These are phyloP conservation scores for Reticulitermes lucifugus DNA, from an alignment of 2,888 invertebrate species.

Conservation along the genomic window DNA sequence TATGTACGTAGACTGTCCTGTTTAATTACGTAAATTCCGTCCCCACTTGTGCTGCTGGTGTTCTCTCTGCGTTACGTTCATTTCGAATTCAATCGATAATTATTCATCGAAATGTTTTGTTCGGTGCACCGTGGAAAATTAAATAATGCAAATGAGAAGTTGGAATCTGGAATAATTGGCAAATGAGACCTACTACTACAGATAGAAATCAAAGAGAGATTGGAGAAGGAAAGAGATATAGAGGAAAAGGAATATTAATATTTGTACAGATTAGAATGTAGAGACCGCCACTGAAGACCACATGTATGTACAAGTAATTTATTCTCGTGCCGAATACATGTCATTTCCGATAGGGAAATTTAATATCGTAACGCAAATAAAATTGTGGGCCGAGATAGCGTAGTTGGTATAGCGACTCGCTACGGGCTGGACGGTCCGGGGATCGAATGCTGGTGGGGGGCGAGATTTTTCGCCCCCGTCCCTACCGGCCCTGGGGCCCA, in stretches of 20 bases:
- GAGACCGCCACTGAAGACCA: not conserved
- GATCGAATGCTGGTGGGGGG: too few species aligned
- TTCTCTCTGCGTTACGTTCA: not conserved
- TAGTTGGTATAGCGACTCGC: too few species aligned
- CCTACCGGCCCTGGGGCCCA: too few species aligned
- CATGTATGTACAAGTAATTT: too few species aligned
- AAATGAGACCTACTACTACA: not conserved
- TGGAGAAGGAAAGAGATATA: not conserved
- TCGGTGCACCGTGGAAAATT: constrained; percentile 38
- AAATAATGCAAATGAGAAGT: constrained; percentile 40
- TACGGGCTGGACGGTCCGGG: too few species aligned
- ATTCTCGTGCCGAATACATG: too few species aligned
- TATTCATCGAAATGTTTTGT: constrained; percentile 29
- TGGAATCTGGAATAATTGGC: constrained; percentile 22
- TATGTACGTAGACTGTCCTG: not conserved
- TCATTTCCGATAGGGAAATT: too few species aligned
- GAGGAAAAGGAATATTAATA: not conserved
- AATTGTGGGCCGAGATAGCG: too few species aligned
- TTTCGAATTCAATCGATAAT: constrained; percentile 40
- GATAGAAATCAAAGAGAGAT: constrained; percentile 4
- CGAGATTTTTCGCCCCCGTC: too few species aligned
- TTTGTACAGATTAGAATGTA: not conserved
- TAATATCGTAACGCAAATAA: too few species aligned
- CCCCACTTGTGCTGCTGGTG: not conserved
- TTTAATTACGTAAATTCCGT: constrained; percentile 30